Evolutionary conservation across 1,140 invertebrate species (phyloP), one percentile per base, ranked within the genome.

Genomic region (Papilio aristodemus): DNA sequence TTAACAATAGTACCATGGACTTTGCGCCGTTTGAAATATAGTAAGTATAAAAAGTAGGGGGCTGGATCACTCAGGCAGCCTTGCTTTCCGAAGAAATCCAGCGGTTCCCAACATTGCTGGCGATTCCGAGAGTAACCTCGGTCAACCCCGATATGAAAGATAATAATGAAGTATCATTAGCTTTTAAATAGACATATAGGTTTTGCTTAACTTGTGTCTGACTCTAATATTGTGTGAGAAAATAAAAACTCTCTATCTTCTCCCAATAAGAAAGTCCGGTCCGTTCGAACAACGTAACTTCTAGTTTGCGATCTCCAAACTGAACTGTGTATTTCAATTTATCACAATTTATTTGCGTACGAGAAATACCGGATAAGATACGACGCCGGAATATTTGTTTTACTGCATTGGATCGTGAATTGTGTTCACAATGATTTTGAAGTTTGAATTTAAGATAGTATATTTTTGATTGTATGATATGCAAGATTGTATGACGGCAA

Each of bases 341-440:
- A 63, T 63, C 60, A 63, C 38, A 63, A 63, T 63, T 63, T 63
- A 63, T 63, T 63, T 63, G 60, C 38, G 22, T 63, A 41, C 37
- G 60, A 63, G 38, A 63, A 63, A 63, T 63, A 63, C 60, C 11
- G 60, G 36, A 63, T 63, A 41, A 37, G 60, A 39, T 37, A 38
- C 36, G 58, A 60, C 60, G 60, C 17, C 19, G 4, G 60, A 41
- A 63, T 63, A 63, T 63, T 63, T 39, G 60, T 63, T 63, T 62
- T 39, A 63, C 37, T 43, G 38, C 37, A 63, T 39, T 38, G 37
- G 60, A 27, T 10, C 38, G 36, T 63, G 17, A 39, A 63, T 37
- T 60, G 58, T 11, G 25, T 17, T 50, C 14, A 19, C 27, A 19
- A 60, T 60, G 32, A 17, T 38, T 36, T 27, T 27, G 32, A 37